Conservation (phyloP, 2,797 vertebrate genomes). For the Acipenser ruthenus region DNA sequence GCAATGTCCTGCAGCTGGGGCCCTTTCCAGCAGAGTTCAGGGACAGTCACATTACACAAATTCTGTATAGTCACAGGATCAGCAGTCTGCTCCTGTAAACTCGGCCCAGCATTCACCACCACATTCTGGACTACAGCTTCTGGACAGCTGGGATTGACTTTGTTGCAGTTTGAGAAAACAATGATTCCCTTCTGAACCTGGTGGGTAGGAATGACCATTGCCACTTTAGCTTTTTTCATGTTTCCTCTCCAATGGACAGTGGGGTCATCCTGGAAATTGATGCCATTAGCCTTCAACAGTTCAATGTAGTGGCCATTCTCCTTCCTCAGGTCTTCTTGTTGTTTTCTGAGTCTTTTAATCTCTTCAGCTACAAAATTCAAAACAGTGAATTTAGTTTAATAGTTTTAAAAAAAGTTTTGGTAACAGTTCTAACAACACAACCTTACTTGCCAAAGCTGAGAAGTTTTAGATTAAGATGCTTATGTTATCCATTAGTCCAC, state of each 20-base stretch:
- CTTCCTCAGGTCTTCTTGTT: conserved; percentile 83
- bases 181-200: conserved; percentile 86
- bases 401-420: too few relatives aligned
- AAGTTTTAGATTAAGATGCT: too few relatives aligned
- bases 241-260: conserved; percentile 96
- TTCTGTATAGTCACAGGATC: conserved; percentile 78
- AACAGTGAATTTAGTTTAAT: not conserved
- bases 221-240: conserved; percentile 76
- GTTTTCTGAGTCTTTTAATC: conserved; percentile 81
- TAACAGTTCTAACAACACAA: too few relatives aligned
- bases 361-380: conserved; percentile 75
- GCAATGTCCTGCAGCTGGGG: conserved; percentile 43
- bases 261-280: conserved; percentile 88
- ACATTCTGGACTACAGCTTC: conserved; percentile 62
- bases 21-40: conserved; percentile 33
- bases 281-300: conserved; percentile 89
- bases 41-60: conserved; percentile 65
- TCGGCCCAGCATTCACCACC: conserved; percentile 57
- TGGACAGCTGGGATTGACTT: conserved; percentile 66
- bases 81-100: conserved; percentile 71
- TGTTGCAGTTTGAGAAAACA: conserved; percentile 81
- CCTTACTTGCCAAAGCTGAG: too few relatives aligned
- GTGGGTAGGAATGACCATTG: conserved; percentile 79
- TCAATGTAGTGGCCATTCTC: conserved; percentile 91
- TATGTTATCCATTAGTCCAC: too few relatives aligned